phyloP scores from a whole-genome alignment of 1,140 invertebrate genomes.

The Halictus rubicundus region DNA sequence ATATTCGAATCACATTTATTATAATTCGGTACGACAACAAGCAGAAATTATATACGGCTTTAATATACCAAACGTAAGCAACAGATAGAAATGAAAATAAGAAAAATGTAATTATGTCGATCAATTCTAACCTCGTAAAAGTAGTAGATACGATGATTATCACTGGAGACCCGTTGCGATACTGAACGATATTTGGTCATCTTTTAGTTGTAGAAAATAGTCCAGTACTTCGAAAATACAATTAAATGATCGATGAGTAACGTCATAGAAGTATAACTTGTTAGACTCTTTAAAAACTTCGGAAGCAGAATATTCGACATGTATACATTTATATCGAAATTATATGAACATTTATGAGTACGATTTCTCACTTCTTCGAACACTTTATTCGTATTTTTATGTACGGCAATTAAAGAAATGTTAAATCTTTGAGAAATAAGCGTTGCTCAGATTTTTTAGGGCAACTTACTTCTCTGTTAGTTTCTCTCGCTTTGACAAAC shows the following conservation, averaged over 20 bases:
- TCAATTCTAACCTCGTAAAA: slow-evolving; percentile 45
- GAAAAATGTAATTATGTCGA: slow-evolving; percentile 34
- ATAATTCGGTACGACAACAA: not conserved
- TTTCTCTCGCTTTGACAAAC: not conserved
- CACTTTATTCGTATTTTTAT: slow-evolving; percentile 9
- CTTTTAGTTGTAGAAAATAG: slow-evolving; percentile 38
- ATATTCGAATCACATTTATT: not conserved
- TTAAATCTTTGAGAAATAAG: slow-evolving; percentile 25
- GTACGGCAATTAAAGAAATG: not conserved
- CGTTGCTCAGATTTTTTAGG: not conserved
- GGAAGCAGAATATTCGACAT: slow-evolving; percentile 24
- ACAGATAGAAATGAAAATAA: slow-evolving; percentile 6
- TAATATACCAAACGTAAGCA: not conserved
- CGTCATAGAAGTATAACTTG: slow-evolving; percentile 13
- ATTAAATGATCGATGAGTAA: slow-evolving; percentile 29
- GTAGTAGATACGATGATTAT: slow-evolving; percentile 35
- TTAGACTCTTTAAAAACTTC: slow-evolving; percentile 15
- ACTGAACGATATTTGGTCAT: slow-evolving; percentile 45
- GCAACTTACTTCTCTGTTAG: slow-evolving; percentile 26
- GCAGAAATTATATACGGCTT: not conserved
- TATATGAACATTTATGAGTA: not conserved
- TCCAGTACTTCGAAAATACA: slow-evolving; percentile 27
- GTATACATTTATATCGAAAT: slow-evolving; percentile 7
- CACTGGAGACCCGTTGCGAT: slow-evolving; percentile 27
- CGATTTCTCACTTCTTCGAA: not conserved